Evolutionary conservation across 1,140 invertebrate species (phyloP).

Genomic region (Sinonovacula constricta): DNA sequence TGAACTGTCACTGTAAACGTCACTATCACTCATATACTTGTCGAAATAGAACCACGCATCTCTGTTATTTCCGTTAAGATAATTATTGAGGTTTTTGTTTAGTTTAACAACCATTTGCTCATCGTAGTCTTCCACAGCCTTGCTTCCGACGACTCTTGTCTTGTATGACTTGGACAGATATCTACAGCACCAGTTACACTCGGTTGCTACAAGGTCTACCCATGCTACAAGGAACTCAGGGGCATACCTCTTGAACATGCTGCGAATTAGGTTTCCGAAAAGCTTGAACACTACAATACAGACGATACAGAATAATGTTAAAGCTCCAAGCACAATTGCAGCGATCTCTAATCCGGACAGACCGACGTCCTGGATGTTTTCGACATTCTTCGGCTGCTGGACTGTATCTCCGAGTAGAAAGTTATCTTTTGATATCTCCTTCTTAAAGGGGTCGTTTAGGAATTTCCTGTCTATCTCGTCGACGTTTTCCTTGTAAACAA

Average conservation of each 20-base stretch:
- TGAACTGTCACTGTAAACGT: no score
- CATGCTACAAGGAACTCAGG: slow-evolving; percentile 38
- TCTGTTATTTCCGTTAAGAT: slow-evolving; percentile 6
- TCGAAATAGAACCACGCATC: slow-evolving; percentile 26
- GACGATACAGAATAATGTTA: slow-evolving; percentile 1
- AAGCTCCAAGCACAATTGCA: slow-evolving; percentile 21
- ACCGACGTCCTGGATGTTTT: neutral
- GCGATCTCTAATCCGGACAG: slow-evolving; percentile 16
- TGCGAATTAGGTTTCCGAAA: slow-evolving; percentile 36
- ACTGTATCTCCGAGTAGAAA: slow-evolving; percentile 52
- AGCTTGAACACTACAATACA: slow-evolving; percentile 21
- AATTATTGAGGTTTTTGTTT: slow-evolving; percentile 43
- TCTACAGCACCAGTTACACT: slow-evolving; percentile 35
- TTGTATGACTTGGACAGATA: slow-evolving; percentile 37
- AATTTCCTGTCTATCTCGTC: slow-evolving; percentile 57
- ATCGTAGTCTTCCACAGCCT: neutral
- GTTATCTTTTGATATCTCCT: slow-evolving; percentile 54
- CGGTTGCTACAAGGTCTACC: slow-evolving; percentile 41
- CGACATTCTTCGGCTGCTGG: slow-evolving; percentile 2
- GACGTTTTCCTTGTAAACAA: slow-evolving; percentile 64
- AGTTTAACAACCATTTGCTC: slow-evolving; percentile 15
- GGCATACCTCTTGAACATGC: slow-evolving; percentile 30
- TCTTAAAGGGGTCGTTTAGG: slow-evolving; percentile 63
- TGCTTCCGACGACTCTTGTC: slow-evolving; percentile 49
- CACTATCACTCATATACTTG: slow-evolving; percentile 3